phyloP scores from a whole-genome alignment of 1,140 invertebrate species.

The Halictus rubicundus region DNA sequence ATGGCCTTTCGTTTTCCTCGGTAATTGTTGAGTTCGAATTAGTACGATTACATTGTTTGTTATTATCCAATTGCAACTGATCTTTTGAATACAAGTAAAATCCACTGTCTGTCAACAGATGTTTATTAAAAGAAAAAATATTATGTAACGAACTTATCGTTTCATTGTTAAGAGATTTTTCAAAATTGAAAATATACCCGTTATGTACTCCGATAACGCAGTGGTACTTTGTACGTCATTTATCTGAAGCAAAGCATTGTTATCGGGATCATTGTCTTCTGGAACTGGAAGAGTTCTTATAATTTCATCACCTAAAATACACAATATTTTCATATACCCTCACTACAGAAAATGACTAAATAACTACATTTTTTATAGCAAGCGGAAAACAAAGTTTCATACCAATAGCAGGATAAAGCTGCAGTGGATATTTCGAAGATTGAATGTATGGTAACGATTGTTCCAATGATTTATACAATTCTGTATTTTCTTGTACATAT shows the following conservation, averaged over 20 bases:
- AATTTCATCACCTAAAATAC: slow-evolving; percentile 48
- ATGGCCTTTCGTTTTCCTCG: background rate
- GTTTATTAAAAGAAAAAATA: slow-evolving; percentile 10
- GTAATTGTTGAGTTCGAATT: slow-evolving; percentile 10
- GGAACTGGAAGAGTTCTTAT: slow-evolving; percentile 2
- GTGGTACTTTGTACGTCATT: slow-evolving; percentile 76
- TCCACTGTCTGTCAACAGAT: slow-evolving; percentile 81
- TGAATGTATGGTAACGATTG: slow-evolving; percentile 47
- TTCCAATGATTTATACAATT: slow-evolving; percentile 74
- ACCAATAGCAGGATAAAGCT: slow-evolving; percentile 83
- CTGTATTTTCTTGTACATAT: slow-evolving; percentile 88
- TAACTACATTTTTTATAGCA: slow-evolving; percentile 4
- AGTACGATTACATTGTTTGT: slow-evolving; percentile 66
- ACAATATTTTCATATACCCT: slow-evolving; percentile 9
- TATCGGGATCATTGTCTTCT: slow-evolving; percentile 41
- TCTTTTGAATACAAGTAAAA: slow-evolving; percentile 84
- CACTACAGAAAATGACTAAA: background rate
- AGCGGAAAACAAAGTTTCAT: slow-evolving; percentile 41
- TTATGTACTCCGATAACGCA: slow-evolving; percentile 86
- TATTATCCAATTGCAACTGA: slow-evolving; percentile 69
- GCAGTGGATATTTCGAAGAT: slow-evolving; percentile 85
- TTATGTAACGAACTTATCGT: slow-evolving; percentile 15
- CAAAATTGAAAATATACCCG: slow-evolving; percentile 80
- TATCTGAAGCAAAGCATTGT: slow-evolving; percentile 58
- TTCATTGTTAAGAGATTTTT: background rate